These are phyloP conservation scores for Gymnosoma rotundatum DNA, from an alignment of 2,888 invertebrate species.

Conservation along the genomic window DNA sequence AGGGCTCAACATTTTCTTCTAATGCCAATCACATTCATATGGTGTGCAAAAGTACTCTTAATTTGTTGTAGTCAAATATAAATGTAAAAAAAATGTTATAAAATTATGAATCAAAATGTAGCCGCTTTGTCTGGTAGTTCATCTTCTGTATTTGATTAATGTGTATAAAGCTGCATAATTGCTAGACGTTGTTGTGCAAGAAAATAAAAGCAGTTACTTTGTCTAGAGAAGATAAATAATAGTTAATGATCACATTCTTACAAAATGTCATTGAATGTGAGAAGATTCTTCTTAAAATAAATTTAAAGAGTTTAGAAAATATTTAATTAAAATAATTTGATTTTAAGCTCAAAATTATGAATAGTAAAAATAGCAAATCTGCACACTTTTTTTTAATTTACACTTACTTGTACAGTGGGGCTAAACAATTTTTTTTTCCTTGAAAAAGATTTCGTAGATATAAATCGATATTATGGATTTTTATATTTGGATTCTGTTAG, in stretches of 20 bases:
- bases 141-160: slow-evolving; percentile 41
- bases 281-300: background rate
- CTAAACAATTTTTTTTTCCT: too few species aligned
- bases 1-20: slow-evolving; percentile 62
- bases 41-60: background rate
- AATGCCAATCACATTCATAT: slow-evolving; percentile 56
- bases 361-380: too few species aligned
- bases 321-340: too few species aligned
- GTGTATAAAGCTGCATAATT: background rate
- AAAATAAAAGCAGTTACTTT: slow-evolving; percentile 5
- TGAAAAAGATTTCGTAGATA: too few species aligned
- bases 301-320: too few species aligned
- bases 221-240: slow-evolving; percentile 2
- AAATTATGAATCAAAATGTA: slow-evolving; percentile 13
- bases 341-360: too few species aligned
- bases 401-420: too few species aligned
- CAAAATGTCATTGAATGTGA: background rate
- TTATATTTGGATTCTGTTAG: too few species aligned
- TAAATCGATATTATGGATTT: too few species aligned
- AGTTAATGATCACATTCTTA: slow-evolving; percentile 37
- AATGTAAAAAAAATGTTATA: background rate
- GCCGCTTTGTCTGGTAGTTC: slow-evolving; percentile 48
- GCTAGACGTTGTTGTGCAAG: background rate
- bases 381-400: too few species aligned
- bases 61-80: background rate